These are phyloP conservation scores for Paralvinella palmiformis DNA, from an alignment of 1,140 invertebrate species.

Conservation along the genomic window DNA sequence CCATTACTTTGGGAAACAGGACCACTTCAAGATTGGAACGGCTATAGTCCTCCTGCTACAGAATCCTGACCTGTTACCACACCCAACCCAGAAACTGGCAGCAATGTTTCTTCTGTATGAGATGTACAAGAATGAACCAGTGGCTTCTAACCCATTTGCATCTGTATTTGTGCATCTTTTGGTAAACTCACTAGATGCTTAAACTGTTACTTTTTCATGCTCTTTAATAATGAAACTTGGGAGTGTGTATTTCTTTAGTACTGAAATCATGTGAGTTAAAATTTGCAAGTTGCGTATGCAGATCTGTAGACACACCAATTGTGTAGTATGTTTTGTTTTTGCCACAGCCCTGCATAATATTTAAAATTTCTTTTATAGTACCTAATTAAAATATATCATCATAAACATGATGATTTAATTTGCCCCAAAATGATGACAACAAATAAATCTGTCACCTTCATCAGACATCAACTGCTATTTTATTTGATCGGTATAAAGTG, in stretches of 20 bases:
- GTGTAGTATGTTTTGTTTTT: background rate
- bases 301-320: background rate
- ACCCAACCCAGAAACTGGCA: constrained; percentile 61
- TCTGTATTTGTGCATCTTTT: constrained; percentile 62
- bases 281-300: background rate
- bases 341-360: too few species aligned
- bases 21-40: constrained; percentile 65
- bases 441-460: too few species aligned
- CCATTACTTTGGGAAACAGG: constrained; percentile 67
- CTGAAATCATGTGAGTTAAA: too few species aligned
- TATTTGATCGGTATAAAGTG: too few species aligned
- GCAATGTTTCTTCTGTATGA: constrained; percentile 68
- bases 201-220: too few species aligned
- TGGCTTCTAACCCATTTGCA: constrained; percentile 66
- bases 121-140: constrained; percentile 63
- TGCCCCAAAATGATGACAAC: too few species aligned
- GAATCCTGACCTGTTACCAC: constrained; percentile 64
- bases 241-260: too few species aligned
- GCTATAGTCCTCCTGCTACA: constrained; percentile 61
- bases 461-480: too few species aligned
- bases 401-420: too few species aligned
- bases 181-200: constrained; percentile 53
- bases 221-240: background rate
- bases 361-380: too few species aligned
- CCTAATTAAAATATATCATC: too few species aligned